Percentiles rank a stretch among this genome's conserved stretches.
phyloP scores from a whole-genome alignment of 1,140 invertebrate genomes.

The Dermatophagoides farinae region DNA sequence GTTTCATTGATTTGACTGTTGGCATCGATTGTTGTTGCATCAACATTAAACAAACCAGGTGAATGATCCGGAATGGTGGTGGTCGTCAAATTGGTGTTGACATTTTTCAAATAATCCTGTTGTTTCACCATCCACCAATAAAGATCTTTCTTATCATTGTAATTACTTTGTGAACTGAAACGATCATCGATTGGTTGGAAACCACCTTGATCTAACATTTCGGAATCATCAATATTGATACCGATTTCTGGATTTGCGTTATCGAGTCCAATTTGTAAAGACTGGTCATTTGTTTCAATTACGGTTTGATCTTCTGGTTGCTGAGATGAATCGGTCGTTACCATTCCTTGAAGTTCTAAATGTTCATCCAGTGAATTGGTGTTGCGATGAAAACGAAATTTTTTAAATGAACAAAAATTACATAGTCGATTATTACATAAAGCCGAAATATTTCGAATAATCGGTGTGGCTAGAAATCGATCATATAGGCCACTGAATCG shows the following conservation, averaged over 20 bases:
- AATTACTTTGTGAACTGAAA: slow-evolving; percentile 16
- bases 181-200: neutral
- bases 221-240: neutral
- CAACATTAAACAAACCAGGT: neutral
- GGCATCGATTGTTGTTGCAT: neutral
- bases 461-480: neutral
- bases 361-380: too few species aligned
- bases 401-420: too few species aligned
- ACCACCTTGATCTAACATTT: neutral
- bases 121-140: slow-evolving; percentile 91
- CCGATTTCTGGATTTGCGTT: neutral
- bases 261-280: neutral
- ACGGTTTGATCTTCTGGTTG: neutral
- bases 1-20: neutral
- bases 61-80: neutral
- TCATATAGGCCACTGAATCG: neutral
- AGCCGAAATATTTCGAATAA: neutral
- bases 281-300: neutral
- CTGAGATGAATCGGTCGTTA: neutral
- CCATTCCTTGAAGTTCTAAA: too few species aligned
- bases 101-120: slow-evolving; percentile 35
- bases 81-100: slow-evolving; percentile 4
- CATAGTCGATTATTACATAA: neutral
- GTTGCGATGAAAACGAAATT: too few species aligned
- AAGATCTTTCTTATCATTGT: slow-evolving; percentile 43